Conservation (phyloP, 2,113 vertebrate genomes). For the Pseudorhombus dupliciocellatus region DNA sequence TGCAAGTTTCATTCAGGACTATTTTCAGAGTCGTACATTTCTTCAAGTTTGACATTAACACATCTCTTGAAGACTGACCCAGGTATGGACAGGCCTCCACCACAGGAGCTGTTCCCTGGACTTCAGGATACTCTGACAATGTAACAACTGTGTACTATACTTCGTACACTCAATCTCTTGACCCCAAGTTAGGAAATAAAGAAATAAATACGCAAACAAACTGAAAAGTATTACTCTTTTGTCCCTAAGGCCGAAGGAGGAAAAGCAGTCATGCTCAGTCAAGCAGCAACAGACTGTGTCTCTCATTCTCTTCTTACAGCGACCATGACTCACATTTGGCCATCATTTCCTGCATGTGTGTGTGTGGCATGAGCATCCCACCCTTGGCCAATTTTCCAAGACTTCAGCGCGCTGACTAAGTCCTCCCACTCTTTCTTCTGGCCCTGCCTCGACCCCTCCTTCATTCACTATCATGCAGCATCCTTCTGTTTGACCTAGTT, state of each 20-base stretch:
- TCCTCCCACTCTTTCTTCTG: conserved; percentile 42
- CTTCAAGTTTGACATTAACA: background rate
- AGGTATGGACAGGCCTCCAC: too few species aligned
- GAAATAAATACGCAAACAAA: conserved; percentile 8
- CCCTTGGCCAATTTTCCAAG: conserved; percentile 35
- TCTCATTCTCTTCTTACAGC: conserved; percentile 48
- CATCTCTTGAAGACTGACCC: too few species aligned
- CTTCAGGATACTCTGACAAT: too few species aligned
- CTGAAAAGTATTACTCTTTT: background rate
- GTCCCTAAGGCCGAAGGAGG: background rate
- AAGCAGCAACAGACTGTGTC: conserved; percentile 17
- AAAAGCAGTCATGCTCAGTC: conserved; percentile 16
- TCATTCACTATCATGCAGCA: conserved; percentile 56
- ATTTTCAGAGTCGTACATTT: too few species aligned
- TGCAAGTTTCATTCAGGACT: too few species aligned
- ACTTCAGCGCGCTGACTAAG: conserved; percentile 58
- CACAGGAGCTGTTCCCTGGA: too few species aligned
- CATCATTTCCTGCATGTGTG: conserved; percentile 21
- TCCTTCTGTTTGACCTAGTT: conserved; percentile 57
- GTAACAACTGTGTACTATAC: too few species aligned
- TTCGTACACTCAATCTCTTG: too few species aligned
- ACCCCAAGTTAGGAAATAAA: background rate
- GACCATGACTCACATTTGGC: conserved; percentile 52
- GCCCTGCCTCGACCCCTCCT: conserved; percentile 24
- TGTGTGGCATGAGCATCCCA: conserved; percentile 15